A percentile compares a stretch with the other conserved stretches of the same genome.
phyloP scores from a whole-genome alignment of 23 tunicate genomes.

The Trididemnum nubilum region DNA sequence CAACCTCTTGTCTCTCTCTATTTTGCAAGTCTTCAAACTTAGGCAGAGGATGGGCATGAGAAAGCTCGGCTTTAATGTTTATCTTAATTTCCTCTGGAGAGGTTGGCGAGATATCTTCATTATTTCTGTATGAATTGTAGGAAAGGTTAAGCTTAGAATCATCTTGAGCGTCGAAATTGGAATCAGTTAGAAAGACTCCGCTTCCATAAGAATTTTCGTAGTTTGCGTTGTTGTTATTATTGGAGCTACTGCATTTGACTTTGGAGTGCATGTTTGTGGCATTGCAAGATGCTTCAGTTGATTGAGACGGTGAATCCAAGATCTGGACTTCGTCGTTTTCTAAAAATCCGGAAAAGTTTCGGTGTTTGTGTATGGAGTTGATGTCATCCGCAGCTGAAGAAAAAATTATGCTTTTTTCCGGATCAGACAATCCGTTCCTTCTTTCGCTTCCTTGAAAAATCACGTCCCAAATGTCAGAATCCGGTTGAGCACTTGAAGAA shows the following conservation, averaged over 20 bases:
- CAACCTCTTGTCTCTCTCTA: not conserved
- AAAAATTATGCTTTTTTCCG: not conserved
- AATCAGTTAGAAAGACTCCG: not conserved
- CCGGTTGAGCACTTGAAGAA: not conserved
- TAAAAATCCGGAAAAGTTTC: not conserved
- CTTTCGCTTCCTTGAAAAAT: slow-evolving; percentile 7
- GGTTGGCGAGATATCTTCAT: not conserved
- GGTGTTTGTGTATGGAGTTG: not conserved
- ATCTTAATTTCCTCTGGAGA: not conserved
- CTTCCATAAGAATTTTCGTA: not conserved
- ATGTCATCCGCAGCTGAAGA: not conserved
- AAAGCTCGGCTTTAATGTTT: not conserved
- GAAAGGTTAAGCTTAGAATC: not conserved
- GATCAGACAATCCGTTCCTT: not conserved
- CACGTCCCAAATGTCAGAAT: not conserved
- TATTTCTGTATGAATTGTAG: not conserved
- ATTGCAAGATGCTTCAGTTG: too few relatives aligned
- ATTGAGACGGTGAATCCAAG: not conserved
- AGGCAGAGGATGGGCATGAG: not conserved
- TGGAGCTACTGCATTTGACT: slow-evolving; percentile 11
- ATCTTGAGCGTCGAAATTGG: not conserved
- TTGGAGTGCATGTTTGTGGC: not conserved
- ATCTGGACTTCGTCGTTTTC: not conserved
- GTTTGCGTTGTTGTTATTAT: slow-evolving; percentile 16
- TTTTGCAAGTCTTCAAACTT: not conserved